Evolutionary conservation across 2,888 invertebrate species (phyloP), one percentile per base, ranked within the genome.

Genomic region (Dexiosoma caninum): DNA sequence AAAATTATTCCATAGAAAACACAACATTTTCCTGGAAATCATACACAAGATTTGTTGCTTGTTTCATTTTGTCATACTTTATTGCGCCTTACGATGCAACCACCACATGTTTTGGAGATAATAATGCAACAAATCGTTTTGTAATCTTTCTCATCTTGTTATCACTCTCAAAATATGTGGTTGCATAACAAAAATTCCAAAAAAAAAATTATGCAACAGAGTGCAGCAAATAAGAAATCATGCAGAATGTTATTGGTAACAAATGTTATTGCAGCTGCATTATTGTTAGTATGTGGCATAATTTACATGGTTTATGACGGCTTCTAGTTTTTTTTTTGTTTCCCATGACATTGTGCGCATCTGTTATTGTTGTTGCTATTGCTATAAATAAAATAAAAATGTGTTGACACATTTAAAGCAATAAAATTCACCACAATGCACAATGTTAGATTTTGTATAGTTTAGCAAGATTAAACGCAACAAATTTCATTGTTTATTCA

Each of bases 331-430:
- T 30, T 44, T 44, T n/a, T 19, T 7, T 35, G 2, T 12, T 12
- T 8, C n/a, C n/a, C 37, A 16, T 60, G 37, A 1, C 51, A 40
- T 44, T 44, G 30, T 32, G 12, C 19, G 16, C 19, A 16, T 16
- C 49, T 37, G 14, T 44, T 30, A 5, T 21, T 35, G 62, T 46
- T 35, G 6, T n/a, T 19, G n/a, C 6, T 12, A 19, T 44, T 66
- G 8, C 10, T 37, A 3, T 1, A 49, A 27, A 30, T 42, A 55
- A 62, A 67, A 37, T 67, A 62, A 53, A 53, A 74, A 62, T 78
- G 80, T 80, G 80, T 72, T 80, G 80, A 80, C 78, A 66, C 64
- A 70, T 67, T 74, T 51, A 70, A 51, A 75, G 82, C 78, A 80
- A 80, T 82, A 80, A 82, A 75, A 78, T 59, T 71, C 44, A 69